A percentile compares a stretch with the other conserved stretches of the same genome.
These are phyloP conservation scores for Euzetes globulus DNA, from an alignment of 2,888 invertebrate species.

Conservation along the genomic window DNA sequence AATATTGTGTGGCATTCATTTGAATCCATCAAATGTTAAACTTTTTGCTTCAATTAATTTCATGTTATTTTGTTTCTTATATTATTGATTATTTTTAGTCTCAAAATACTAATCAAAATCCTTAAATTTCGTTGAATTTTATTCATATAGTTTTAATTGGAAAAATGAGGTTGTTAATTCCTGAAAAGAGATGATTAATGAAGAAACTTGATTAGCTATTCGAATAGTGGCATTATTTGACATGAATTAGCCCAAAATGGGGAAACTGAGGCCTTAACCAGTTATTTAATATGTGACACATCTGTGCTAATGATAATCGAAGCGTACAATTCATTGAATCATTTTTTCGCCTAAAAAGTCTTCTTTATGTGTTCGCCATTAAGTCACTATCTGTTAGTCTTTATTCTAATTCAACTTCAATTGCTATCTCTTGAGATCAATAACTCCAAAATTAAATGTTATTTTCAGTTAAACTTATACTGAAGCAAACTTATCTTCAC, in stretches of 20 bases:
- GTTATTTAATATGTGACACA: neutral
- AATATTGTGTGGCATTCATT: neutral
- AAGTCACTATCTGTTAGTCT: neutral
- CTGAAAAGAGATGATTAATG: no score
- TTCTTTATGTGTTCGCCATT: neutral
- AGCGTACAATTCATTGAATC: neutral
- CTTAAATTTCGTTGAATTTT: no score
- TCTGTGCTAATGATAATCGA: slow-evolving; percentile 4
- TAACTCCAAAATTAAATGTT: no score
- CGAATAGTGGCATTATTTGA: neutral
- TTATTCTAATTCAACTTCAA: neutral
- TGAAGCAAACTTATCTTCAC: no score
- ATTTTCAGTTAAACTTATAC: no score
- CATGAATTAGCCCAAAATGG: neutral
- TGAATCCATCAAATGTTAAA: neutral
- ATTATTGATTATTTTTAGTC: neutral
- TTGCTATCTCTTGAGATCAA: no score
- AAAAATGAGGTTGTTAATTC: no score
- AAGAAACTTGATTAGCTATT: neutral
- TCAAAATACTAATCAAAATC: neutral
- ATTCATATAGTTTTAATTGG: no score
- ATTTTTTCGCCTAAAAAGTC: neutral
- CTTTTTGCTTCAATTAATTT: neutral
- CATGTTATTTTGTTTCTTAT: neutral
- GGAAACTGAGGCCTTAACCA: neutral